Evolutionary conservation across 2,113 vertebrate species (phyloP).

Genomic region (Varanus salvator): DNA sequence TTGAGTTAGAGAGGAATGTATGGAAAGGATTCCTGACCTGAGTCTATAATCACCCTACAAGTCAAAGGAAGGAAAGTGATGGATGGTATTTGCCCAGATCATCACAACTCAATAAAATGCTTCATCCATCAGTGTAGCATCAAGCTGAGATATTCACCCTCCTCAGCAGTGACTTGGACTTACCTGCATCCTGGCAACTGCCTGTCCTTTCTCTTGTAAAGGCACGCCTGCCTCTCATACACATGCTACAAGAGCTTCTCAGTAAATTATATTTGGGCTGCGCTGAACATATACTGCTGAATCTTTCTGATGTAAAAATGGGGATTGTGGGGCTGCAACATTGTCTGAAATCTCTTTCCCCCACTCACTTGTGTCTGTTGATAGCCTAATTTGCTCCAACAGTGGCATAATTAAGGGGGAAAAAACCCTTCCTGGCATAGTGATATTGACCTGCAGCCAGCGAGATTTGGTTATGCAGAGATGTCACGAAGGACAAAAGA

Average conservation of each 20-base stretch:
- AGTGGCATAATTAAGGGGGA: background rate
- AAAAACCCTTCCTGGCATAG: background rate
- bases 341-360: background rate
- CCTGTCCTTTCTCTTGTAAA: background rate
- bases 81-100: slow-evolving; percentile 13
- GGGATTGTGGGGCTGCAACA: background rate
- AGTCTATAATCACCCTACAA: background rate
- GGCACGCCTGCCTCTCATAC: background rate
- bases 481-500: background rate
- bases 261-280: background rate
- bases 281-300: background rate
- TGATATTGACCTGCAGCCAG: background rate
- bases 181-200: background rate
- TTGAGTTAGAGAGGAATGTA: background rate
- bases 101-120: slow-evolving; percentile 16
- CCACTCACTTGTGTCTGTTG: background rate
- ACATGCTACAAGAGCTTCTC: background rate
- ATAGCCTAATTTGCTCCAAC: background rate
- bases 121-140: slow-evolving; percentile 18
- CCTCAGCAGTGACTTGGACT: background rate
- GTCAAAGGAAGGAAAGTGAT: background rate
- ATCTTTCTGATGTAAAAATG: background rate
- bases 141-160: background rate
- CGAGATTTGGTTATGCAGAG: background rate
- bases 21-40: background rate